Conservation (phyloP, 2,797 vertebrate species). For the Syngnathus rostellatus region DNA sequence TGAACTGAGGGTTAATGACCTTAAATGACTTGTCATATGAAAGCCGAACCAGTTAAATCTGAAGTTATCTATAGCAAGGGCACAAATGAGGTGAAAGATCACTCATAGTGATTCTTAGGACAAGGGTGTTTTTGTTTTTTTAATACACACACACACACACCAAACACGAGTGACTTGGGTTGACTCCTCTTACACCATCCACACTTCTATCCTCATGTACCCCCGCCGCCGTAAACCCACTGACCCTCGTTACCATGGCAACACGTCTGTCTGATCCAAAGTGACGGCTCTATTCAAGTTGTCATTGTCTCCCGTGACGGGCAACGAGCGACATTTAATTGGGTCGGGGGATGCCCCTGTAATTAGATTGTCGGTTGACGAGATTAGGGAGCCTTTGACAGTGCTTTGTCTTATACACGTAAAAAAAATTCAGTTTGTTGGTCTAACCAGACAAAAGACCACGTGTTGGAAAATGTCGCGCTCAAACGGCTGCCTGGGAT, state of each 20-base stretch:
- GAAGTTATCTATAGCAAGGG: not conserved
- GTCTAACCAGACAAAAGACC: not conserved
- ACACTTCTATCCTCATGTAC: slow-evolving; percentile 21
- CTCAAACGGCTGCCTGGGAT: slow-evolving; percentile 5
- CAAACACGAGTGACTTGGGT: not conserved
- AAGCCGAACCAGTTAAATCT: slow-evolving; percentile 29
- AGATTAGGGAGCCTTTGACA: slow-evolving; percentile 46
- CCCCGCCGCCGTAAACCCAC: slow-evolving; percentile 37
- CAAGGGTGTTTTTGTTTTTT: not conserved
- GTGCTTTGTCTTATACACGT: slow-evolving; percentile 32
- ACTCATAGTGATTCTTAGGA: not conserved
- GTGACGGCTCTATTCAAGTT: slow-evolving; percentile 52
- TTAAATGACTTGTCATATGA: not conserved
- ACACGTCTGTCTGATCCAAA: slow-evolving; percentile 52
- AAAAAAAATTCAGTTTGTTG: not conserved
- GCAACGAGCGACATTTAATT: slow-evolving; percentile 44
- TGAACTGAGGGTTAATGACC: slow-evolving; percentile 4
- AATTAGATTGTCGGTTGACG: slow-evolving; percentile 55
- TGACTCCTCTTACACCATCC: not conserved
- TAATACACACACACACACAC: not conserved
- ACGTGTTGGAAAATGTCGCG: slow-evolving; percentile 20
- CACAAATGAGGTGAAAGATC: not conserved
- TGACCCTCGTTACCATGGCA: slow-evolving; percentile 48
- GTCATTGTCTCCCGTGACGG: slow-evolving; percentile 53
- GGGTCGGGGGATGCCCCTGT: slow-evolving; percentile 49